Evolutionary conservation across 2,888 invertebrate genomes (phyloP).

Genomic region (Pemphredon lugubris): DNA sequence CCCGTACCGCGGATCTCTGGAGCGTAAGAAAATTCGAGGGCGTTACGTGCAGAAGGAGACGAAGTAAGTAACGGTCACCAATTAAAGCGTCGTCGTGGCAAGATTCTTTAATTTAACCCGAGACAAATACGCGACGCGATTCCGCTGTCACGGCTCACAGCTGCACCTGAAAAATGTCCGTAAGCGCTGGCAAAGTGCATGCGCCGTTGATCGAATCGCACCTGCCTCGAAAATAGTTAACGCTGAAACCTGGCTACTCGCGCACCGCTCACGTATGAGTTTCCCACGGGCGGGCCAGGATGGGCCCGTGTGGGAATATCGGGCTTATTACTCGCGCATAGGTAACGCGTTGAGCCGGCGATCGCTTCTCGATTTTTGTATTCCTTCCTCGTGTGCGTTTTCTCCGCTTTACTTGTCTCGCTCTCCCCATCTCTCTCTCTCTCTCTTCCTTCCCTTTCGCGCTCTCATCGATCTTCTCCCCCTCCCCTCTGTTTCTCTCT

Average conservation of each 20-base stretch:
- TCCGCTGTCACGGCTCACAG: conserved; percentile 31
- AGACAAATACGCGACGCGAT: conserved; percentile 38
- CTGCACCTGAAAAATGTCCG: conserved; percentile 54
- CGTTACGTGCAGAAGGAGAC: no score
- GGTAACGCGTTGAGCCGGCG: conserved; percentile 70
- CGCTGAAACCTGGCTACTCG: conserved; percentile 23
- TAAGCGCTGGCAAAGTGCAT: conserved; percentile 14
- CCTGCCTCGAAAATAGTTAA: conserved; percentile 51
- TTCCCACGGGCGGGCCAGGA: conserved; percentile 79
- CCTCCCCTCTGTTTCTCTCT: background rate
- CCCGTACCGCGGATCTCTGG: no score
- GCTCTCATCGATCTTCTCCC: background rate
- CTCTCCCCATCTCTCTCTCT: conserved; percentile 12
- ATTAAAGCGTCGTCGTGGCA: conserved; percentile 44
- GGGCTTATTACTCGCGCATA: conserved; percentile 78
- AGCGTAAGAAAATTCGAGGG: background rate
- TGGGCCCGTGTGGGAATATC: conserved; percentile 76
- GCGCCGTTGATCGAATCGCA: conserved; percentile 50
- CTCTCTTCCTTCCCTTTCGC: background rate
- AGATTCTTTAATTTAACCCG: conserved; percentile 19
- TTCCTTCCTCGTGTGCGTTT: conserved; percentile 72
- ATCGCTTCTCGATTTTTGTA: conserved; percentile 76
- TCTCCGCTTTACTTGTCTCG: conserved; percentile 31
- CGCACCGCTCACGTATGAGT: conserved; percentile 77
- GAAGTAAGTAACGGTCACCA: conserved; percentile 24